These are phyloP conservation scores for Drosophila subquinaria DNA, from an alignment of 2,888 invertebrate genomes.

Conservation along the genomic window DNA sequence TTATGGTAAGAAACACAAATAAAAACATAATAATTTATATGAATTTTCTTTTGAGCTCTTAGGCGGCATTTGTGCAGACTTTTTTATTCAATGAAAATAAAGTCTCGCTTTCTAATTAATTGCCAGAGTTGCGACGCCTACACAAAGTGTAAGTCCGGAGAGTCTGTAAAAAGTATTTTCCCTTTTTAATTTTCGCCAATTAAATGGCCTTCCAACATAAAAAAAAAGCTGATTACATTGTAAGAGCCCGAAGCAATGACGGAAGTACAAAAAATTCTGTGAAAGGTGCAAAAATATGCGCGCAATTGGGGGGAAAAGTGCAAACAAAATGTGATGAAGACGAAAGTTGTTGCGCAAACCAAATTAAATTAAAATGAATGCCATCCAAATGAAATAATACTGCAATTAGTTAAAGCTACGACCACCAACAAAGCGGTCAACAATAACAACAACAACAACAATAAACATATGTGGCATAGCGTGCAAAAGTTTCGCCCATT, in stretches of 20 bases:
- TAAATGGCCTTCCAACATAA: constrained; percentile 62
- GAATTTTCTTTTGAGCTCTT: constrained; percentile 39
- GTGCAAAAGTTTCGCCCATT: constrained; percentile 64
- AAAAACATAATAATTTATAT: constrained; percentile 23
- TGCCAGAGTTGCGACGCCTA: constrained; percentile 67
- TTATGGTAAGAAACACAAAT: constrained; percentile 2
- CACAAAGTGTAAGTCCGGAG: constrained; percentile 54
- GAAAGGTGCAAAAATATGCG: constrained; percentile 74
- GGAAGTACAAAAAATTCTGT: constrained; percentile 76
- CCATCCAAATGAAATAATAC: constrained; percentile 71
- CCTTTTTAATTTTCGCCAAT: constrained; percentile 81
- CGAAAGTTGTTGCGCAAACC: constrained; percentile 79
- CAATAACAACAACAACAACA: constrained; percentile 9
- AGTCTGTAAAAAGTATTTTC: constrained; percentile 64
- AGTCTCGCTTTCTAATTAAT: constrained; percentile 81
- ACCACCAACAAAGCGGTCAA: constrained; percentile 47
- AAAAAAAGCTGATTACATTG: constrained; percentile 56
- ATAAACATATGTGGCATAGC: constrained; percentile 2
- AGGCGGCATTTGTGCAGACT: constrained; percentile 48
- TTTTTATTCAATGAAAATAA: constrained; percentile 49
- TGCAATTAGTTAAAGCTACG: constrained; percentile 67
- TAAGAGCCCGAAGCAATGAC: constrained; percentile 48
- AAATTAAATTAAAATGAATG: constrained; percentile 71
- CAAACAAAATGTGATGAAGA: constrained; percentile 72
- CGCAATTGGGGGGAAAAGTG: constrained; percentile 52